Conservation (phyloP, 2,113 vertebrate species). For the Sula dactylatra region DNA sequence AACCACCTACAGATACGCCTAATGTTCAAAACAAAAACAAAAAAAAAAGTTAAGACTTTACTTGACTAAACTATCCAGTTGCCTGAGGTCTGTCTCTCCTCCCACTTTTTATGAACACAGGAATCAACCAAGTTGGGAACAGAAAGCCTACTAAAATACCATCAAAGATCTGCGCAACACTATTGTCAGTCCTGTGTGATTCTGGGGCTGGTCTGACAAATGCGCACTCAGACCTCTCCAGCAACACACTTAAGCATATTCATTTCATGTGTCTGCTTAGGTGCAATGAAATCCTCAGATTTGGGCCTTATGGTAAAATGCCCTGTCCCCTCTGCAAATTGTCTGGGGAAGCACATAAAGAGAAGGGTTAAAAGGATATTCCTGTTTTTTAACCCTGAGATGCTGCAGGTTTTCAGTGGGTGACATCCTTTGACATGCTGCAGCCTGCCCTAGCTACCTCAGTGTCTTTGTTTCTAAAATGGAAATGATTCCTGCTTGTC, state of each 20-base stretch:
- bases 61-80: background rate
- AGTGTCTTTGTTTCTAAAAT: background rate
- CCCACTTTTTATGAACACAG: background rate
- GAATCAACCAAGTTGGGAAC: background rate
- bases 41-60: background rate
- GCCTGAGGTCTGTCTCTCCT: background rate
- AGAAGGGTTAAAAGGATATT: background rate
- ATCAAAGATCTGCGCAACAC: background rate
- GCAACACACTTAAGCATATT: background rate
- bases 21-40: background rate
- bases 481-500: background rate
- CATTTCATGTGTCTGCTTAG: background rate
- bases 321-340: background rate
- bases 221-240: background rate
- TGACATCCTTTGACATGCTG: background rate
- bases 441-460: background rate
- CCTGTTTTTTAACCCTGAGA: background rate
- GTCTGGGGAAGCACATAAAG: background rate
- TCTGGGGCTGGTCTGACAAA: background rate
- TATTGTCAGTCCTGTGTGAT: fast-evolving
- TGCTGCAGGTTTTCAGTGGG: background rate
- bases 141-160: background rate
- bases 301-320: background rate
- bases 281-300: background rate
- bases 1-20: background rate